Conservation (phyloP, 2,888 invertebrate species). For the Euzophera pinguis region DNA sequence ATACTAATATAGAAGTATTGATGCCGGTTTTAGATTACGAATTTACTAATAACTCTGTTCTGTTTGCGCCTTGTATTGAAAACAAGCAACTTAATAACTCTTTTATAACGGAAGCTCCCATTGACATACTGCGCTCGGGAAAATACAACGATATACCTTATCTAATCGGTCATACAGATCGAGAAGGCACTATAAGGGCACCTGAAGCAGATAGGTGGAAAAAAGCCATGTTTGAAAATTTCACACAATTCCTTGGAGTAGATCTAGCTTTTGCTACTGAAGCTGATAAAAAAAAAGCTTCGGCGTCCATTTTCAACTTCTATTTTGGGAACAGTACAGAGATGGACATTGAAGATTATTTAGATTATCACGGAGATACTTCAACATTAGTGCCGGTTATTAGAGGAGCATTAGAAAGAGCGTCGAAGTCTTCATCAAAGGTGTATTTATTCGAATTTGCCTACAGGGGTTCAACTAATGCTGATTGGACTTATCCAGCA, state of each 20-base stretch:
- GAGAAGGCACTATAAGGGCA: conserved; percentile 61
- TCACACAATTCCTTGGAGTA: conserved; percentile 54
- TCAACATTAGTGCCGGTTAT: conserved; percentile 50
- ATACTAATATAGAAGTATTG: conserved; percentile 36
- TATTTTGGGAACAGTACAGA: conserved; percentile 50
- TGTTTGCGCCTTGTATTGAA: conserved; percentile 69
- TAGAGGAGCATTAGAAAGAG: conserved; percentile 51
- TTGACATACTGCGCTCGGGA: conserved; percentile 46
- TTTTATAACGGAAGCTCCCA: conserved; percentile 51
- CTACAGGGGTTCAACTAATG: conserved; percentile 48
- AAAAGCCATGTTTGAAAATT: conserved; percentile 51
- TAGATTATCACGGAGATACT: conserved; percentile 62
- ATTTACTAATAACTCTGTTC: conserved; percentile 53
- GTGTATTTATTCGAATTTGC: conserved; percentile 57
- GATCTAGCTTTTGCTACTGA: conserved; percentile 41
- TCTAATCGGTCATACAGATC: conserved; percentile 52
- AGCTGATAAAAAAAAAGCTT: conserved; percentile 32
- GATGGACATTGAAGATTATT: conserved; percentile 54
- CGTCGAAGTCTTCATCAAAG: conserved; percentile 38
- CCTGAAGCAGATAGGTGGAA: conserved; percentile 50
- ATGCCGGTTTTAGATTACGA: conserved; percentile 39
- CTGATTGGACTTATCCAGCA: conserved; percentile 49
- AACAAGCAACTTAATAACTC: conserved; percentile 39
- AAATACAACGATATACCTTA: conserved; percentile 57
- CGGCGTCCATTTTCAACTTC: conserved; percentile 39